phyloP scores from a whole-genome alignment of 1,140 invertebrate species.

The Aphis gossypii region DNA sequence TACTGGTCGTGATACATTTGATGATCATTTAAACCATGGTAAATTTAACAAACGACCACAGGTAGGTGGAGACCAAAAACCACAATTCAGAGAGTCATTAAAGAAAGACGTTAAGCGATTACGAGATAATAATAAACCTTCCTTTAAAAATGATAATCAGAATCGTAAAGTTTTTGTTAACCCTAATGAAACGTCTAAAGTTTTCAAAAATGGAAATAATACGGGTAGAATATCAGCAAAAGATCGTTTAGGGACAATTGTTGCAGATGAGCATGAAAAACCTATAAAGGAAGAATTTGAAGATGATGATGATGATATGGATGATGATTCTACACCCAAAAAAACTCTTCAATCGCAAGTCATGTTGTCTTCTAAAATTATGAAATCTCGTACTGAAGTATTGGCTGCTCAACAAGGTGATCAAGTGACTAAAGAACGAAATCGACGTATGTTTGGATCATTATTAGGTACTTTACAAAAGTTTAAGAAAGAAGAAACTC shows the following conservation, averaged over 20 bases:
- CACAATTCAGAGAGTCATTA: slow-evolving; percentile 18
- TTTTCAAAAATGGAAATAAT: slow-evolving; percentile 41
- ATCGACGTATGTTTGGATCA: slow-evolving; percentile 93
- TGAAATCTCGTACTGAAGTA: slow-evolving; percentile 77
- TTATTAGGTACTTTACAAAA: slow-evolving; percentile 92
- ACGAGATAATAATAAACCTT: slow-evolving; percentile 25
- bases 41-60: slow-evolving; percentile 54
- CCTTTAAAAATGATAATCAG: slow-evolving; percentile 41
- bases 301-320: slow-evolving; percentile 43
- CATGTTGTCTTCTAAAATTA: slow-evolving; percentile 69
- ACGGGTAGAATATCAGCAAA: slow-evolving; percentile 46
- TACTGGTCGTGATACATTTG: slow-evolving; percentile 51
- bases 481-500: slow-evolving; percentile 93
- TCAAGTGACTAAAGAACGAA: slow-evolving; percentile 82
- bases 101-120: slow-evolving; percentile 41
- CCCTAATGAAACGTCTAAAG: slow-evolving; percentile 7
- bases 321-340: slow-evolving; percentile 25
- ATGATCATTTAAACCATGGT: slow-evolving; percentile 48
- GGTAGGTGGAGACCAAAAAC: slow-evolving; percentile 20
- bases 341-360: slow-evolving; percentile 55
- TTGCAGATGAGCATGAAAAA: slow-evolving; percentile 24
- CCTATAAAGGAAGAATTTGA: slow-evolving; percentile 3
- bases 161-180: slow-evolving; percentile 44
- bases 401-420: slow-evolving; percentile 85
- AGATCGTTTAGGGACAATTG: slow-evolving; percentile 45